Conservation (phyloP, 2,797 vertebrate genomes). For the Molossus molossus region DNA sequence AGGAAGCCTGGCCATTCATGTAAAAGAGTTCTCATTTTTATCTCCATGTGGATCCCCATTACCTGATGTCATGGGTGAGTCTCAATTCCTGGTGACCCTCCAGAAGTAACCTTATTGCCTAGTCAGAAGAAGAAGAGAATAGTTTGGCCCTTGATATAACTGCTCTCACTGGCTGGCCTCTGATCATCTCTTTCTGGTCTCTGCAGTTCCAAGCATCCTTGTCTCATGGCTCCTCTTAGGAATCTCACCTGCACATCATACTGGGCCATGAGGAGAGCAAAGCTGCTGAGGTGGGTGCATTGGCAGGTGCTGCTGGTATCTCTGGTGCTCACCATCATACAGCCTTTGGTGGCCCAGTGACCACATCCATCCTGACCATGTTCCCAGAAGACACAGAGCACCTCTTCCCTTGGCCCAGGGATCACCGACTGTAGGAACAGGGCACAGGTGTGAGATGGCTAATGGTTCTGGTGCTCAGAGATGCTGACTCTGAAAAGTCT, state of each 20-base stretch:
- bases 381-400: slow-evolving; percentile 91
- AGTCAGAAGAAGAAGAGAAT: neutral
- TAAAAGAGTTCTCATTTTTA: neutral
- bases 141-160: neutral
- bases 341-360: slow-evolving; percentile 90
- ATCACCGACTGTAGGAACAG: slow-evolving; percentile 42
- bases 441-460: neutral
- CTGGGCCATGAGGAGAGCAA: slow-evolving; percentile 92
- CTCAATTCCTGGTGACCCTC: neutral
- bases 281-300: slow-evolving; percentile 92
- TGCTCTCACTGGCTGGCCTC: neutral
- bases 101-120: neutral
- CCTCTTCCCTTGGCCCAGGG: neutral
- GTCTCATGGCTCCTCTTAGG: no score
- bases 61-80: neutral
- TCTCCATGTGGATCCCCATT: neutral
- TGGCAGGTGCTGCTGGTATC: slow-evolving; percentile 88
- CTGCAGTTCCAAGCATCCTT: slow-evolving; percentile 89
- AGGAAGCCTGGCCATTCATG: neutral
- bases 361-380: slow-evolving; percentile 75
- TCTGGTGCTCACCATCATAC: slow-evolving; percentile 66
- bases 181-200: slow-evolving; percentile 58
- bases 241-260: slow-evolving; percentile 89
- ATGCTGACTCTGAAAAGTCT: neutral
- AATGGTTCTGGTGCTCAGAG: neutral